Base-by-base conservation (phyloP, 2,797 vertebrate genomes). In the Cryptoblepharus egeriae region DNA sequence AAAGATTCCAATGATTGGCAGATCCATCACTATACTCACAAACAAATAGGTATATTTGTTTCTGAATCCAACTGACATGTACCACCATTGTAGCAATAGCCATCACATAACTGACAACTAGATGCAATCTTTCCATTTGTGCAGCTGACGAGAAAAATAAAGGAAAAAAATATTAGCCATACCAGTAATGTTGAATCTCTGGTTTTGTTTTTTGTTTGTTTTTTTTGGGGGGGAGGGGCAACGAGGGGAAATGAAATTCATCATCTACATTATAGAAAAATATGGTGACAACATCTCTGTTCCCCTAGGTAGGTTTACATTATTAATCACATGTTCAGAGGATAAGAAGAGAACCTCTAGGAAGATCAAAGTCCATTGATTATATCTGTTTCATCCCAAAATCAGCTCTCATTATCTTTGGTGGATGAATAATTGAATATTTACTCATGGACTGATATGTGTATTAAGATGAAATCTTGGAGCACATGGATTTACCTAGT, bases 81-180 rank as follows among this genome's bases (percentile, higher is more conserved):
- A 91, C 98, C 98, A 88, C 98, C 98, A 82, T 99, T 99, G 95
- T 99, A 99, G 93, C 98, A 99, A 96, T 98, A 99, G 86, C 98
- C 98, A 84, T 99, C 98, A 96, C 98, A 99, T 88, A 99, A 95
- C 91, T 99, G 98, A 95, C 98, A 99, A 93, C 98, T 98, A 35
- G 98, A 96, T 84, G 98, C 97, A 87, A 99, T 97, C 95, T 98
- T 98, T 90, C 98, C 98, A 92, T 98, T 99, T 90, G 97, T 99
- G 94, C 98, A 99, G 93, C 98, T 99, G n/a, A n/a, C n/a, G n/a
- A 95, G 75, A 93, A 86, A 6, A 78, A 88, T 79, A 84, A 70
- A 26, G 71, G 75, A 72, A 81, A 76, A 75, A 39, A 74, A 12
- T 68, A 3, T 86, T 81, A 85, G 0, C 26, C 2, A 28, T 35